phyloP scores from a whole-genome alignment of 2,888 invertebrate genomes.

The Leptinotarsa tumamoca region DNA sequence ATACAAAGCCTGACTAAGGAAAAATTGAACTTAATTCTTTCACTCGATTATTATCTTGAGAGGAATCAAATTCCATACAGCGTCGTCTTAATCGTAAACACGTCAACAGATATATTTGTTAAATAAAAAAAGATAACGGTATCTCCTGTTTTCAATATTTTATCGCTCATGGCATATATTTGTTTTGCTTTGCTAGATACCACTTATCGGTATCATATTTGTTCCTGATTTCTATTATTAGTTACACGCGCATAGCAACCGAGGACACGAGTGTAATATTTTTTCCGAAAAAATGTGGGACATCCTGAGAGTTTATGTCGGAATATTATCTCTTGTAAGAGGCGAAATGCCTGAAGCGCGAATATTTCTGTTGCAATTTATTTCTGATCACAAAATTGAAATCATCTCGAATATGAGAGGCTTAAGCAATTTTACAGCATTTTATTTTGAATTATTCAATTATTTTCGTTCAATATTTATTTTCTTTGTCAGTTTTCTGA shows the following conservation, averaged over 20 bases:
- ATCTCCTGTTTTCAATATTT: slow-evolving; percentile 12
- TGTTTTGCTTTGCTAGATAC: slow-evolving; percentile 16
- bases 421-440: too few relatives aligned
- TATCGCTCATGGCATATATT: slow-evolving; percentile 16
- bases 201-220: slow-evolving; percentile 16
- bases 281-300: not conserved
- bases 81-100: slow-evolving; percentile 4
- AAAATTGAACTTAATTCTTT: not conserved
- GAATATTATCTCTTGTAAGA: too few relatives aligned
- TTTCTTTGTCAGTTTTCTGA: too few relatives aligned
- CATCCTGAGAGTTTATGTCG: not conserved
- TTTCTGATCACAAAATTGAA: too few relatives aligned
- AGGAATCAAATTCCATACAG: not conserved
- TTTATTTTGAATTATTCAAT: too few relatives aligned
- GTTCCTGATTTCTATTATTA: slow-evolving; percentile 18
- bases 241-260: slow-evolving; percentile 17
- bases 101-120: slow-evolving; percentile 12
- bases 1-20: too few relatives aligned
- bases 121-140: slow-evolving; percentile 2
- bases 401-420: too few relatives aligned
- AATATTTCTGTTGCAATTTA: too few relatives aligned
- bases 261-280: not conserved
- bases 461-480: too few relatives aligned
- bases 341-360: too few relatives aligned
- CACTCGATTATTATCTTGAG: not conserved